Evolutionary conservation across 1,140 invertebrate genomes (phyloP), one percentile per base, ranked within the genome.

Genomic region (Heliothis subflexa): DNA sequence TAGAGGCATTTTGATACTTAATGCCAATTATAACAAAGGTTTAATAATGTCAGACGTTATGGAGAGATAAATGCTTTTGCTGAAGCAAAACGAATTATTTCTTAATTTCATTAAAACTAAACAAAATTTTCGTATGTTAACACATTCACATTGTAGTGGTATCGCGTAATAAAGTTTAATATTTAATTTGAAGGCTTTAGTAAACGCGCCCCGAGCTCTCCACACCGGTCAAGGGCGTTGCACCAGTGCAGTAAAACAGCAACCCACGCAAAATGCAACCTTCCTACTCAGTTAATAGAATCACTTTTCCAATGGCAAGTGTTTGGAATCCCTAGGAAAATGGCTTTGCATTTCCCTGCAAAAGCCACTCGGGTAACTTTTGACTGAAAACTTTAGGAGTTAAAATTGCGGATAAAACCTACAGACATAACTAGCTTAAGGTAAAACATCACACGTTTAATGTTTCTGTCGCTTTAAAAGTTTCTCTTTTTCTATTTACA

Each of bases 181-280:
- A 78, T 80, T 82, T 80, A 80, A 84, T 78, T 75, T 78, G 50
- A 78, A 79, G 64, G 64, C 64, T 80, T 72, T 57, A 80, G 66
- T 50, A 66, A 50, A 68, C 45, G 72, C 33, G 54, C 61, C 33
- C 62, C 50, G 33, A 40, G 47, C 54, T 75, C 70, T 80, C 49
- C 47, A 70, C 62, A n/a, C 62, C 78, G 81, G 83, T 82, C 83
- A 85, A 85, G 83, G 83, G 83, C 83, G 55, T 49, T 83, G 83
- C 81, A 78, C 73, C 78, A 78, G 54, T 84, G 80, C 83, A 84
- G 73, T 74, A 79, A 13, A 54, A 45, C 28, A 12, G 1, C 49
- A 14, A 14, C 5, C 16, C 73, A 76, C 50, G 13, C n/a, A 33
- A 82, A 73, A 76, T 80, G 54, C 45, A 75, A 80, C 78, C 70